A percentile compares a stretch with the other conserved stretches of the same genome.
Conservation (phyloP, 2,888 invertebrate genomes). For the Stramonita haemastoma region DNA sequence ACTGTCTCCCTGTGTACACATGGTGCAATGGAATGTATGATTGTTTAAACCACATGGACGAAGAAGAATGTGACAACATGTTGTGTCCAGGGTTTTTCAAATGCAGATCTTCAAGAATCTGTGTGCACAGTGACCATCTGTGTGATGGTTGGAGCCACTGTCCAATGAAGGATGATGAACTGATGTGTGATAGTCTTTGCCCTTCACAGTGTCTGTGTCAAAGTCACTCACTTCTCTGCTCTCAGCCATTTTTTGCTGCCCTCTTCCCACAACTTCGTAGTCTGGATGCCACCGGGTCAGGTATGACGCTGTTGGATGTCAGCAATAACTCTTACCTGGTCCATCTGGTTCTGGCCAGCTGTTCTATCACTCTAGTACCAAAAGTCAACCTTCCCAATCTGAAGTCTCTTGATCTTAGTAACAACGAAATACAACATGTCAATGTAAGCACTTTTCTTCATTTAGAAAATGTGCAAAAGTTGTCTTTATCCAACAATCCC, state of each 20-base stretch:
- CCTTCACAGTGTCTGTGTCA: constrained; percentile 8
- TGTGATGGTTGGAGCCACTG: constrained; percentile 22
- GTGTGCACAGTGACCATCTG: background rate
- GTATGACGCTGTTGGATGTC: background rate
- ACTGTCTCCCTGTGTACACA: constrained; percentile 1
- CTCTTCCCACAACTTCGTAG: background rate
- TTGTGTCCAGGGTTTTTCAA: background rate
- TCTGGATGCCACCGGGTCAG: background rate
- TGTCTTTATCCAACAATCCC: background rate
- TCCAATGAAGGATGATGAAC: background rate
- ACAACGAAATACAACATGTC: background rate
- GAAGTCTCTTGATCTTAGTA: background rate
- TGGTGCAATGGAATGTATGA: constrained; percentile 12
- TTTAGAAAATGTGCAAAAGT: background rate
- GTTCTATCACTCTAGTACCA: background rate
- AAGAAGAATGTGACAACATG: background rate
- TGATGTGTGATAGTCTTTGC: background rate
- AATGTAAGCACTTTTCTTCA: background rate
- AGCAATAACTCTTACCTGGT: background rate
- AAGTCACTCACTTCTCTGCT: background rate
- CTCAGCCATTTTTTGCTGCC: background rate
- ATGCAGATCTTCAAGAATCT: background rate
- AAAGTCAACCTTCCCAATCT: background rate
- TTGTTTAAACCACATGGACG: background rate
- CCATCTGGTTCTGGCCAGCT: background rate